phyloP scores from a whole-genome alignment of 1,140 invertebrate species.

The Arion vulgaris region DNA sequence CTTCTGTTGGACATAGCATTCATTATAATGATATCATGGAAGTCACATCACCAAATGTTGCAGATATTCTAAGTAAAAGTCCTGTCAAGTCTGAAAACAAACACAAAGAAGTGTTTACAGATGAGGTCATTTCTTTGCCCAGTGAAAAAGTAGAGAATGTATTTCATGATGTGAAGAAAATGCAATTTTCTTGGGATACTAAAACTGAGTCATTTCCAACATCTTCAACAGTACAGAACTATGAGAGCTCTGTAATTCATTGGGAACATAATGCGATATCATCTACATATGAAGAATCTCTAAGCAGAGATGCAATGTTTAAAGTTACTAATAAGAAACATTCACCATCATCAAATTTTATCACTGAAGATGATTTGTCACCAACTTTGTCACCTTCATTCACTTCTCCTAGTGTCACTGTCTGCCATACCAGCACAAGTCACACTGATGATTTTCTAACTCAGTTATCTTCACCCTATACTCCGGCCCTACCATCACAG shows the following conservation, averaged over 20 bases:
- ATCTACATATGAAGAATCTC: not conserved
- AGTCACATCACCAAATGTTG: not conserved
- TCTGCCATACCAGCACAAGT: not conserved
- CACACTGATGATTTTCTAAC: not conserved
- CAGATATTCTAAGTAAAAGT: conserved; percentile 22
- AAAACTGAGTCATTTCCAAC: not conserved
- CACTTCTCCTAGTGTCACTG: not conserved
- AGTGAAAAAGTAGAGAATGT: not conserved
- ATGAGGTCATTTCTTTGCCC: conserved; percentile 16
- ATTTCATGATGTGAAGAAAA: not conserved
- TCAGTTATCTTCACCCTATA: not conserved
- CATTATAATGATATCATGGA: not conserved
- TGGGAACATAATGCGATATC: not conserved
- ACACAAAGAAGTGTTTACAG: conserved; percentile 16
- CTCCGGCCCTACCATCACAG: not conserved
- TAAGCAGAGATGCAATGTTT: not conserved
- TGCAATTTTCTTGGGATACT: not conserved
- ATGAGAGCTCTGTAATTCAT: not conserved
- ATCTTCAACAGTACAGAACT: not conserved
- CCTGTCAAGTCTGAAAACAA: conserved; percentile 21
- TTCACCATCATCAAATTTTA: not conserved
- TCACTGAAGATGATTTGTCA: not conserved
- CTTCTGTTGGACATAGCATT: not conserved
- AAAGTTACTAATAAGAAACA: not conserved
- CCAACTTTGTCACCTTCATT: not conserved